Percentiles rank a stretch among this genome's conserved stretches.
Conservation (phyloP, 2,113 vertebrate species). For the Arvicanthis niloticus region DNA sequence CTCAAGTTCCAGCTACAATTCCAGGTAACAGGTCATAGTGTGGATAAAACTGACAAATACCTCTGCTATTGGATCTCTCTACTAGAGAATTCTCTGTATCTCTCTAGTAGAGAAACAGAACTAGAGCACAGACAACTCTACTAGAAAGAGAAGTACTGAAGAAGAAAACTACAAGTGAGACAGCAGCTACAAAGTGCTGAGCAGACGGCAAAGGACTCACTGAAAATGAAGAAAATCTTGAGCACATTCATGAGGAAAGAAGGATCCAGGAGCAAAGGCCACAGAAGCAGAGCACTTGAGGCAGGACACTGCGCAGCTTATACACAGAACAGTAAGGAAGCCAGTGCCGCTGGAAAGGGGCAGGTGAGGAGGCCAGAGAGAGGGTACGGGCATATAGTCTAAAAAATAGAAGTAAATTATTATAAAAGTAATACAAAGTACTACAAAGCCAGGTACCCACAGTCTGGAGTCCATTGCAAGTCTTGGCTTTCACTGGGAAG, state of each 20-base stretch:
- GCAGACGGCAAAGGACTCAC: neutral
- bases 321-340: neutral
- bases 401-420: too few relatives aligned
- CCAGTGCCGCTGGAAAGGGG: neutral
- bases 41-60: slow-evolving; percentile 10
- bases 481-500: neutral
- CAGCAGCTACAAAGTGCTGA: neutral
- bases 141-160: neutral
- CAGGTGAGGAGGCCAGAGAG: neutral
- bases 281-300: neutral
- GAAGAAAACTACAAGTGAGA: neutral
- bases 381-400: too few relatives aligned
- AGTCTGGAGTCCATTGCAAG: neutral
- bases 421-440: too few relatives aligned
- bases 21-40: neutral
- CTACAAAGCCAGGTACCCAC: neutral
- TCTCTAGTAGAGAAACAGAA: neutral
- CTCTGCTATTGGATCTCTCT: neutral
- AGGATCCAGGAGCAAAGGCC: neutral
- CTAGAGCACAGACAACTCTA: neutral
- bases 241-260: neutral
- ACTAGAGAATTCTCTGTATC: neutral
- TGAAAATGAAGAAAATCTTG: neutral
- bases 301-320: too few relatives aligned
- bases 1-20: neutral